Conservation (phyloP, 2,797 vertebrate species). For the Gymnocypris eckloni region DNA sequence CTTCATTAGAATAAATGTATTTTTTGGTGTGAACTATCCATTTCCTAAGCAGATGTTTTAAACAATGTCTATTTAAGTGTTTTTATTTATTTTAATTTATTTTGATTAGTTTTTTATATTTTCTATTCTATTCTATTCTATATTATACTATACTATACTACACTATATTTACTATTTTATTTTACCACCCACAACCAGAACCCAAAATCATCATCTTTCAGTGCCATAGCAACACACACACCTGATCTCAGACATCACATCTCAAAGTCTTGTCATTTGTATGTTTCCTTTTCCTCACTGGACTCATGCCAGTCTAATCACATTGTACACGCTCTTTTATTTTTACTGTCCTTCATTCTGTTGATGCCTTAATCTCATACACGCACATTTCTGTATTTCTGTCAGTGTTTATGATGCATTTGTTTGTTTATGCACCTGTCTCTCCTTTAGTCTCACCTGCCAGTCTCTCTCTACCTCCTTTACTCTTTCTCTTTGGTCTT, state of each 20-base stretch:
- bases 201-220: background rate
- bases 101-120: background rate
- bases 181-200: background rate
- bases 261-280: conserved; percentile 18
- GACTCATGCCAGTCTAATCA: conserved; percentile 49
- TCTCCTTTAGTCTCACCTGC: conserved; percentile 13
- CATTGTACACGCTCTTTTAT: conserved; percentile 32
- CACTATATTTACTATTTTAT: too few relatives aligned
- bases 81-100: background rate
- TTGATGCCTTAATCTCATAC: background rate
- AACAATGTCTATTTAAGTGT: too few relatives aligned
- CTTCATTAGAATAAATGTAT: background rate
- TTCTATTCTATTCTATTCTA: background rate
- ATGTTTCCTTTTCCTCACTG: conserved; percentile 17
- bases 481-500: conserved; percentile 4
- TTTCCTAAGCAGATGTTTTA: background rate
- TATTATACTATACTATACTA: too few relatives aligned
- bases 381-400: background rate
- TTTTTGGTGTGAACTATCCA: background rate
- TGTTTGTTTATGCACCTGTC: conserved; percentile 39
- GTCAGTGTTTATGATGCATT: conserved; percentile 22
- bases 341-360: conserved; percentile 38
- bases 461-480: conserved; percentile 14
- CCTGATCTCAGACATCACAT: conserved; percentile 31
- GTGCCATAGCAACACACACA: conserved; percentile 38